Evolutionary conservation across 1,140 invertebrate genomes (phyloP).

Genomic region (Chymomyza costata): DNA sequence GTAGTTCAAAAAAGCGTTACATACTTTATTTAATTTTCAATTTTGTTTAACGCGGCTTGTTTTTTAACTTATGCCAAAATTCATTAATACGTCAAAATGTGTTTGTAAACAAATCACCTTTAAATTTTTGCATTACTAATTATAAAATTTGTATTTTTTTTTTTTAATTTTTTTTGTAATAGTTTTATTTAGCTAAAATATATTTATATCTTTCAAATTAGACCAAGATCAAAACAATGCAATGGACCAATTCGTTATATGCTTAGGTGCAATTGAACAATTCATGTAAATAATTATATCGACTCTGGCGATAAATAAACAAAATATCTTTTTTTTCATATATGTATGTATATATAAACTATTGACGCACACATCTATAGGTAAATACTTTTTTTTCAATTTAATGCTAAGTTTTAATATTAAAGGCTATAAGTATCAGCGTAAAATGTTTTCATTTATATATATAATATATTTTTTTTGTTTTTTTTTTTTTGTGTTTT

Average conservation of each 20-base stretch:
- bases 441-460: constrained; percentile 32
- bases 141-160: constrained; percentile 20
- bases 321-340: constrained; percentile 34
- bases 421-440: constrained; percentile 71
- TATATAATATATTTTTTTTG: constrained; percentile 1
- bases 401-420: constrained; percentile 29
- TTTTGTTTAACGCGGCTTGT: constrained; percentile 10
- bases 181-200: constrained; percentile 29
- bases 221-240: constrained; percentile 62
- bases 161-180: constrained; percentile 4
- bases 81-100: no score
- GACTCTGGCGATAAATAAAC: constrained; percentile 22
- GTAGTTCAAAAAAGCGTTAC: constrained; percentile 60
- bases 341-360: constrained; percentile 33
- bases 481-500: constrained; percentile 4
- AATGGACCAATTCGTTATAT: constrained; percentile 49
- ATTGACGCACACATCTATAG: constrained; percentile 38
- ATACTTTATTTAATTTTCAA: constrained; percentile 15
- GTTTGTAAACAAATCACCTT: constrained; percentile 60
- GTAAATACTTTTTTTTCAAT: constrained; percentile 5
- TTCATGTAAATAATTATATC: constrained; percentile 32
- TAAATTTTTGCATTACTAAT: constrained; percentile 31
- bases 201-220: constrained; percentile 13
- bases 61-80: constrained; percentile 39
- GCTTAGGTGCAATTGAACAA: constrained; percentile 23